Percentiles rank a stretch among this genome's conserved stretches.
These are phyloP conservation scores for Cotesia congregata DNA, from an alignment of 2,888 invertebrate species.

Conservation along the genomic window DNA sequence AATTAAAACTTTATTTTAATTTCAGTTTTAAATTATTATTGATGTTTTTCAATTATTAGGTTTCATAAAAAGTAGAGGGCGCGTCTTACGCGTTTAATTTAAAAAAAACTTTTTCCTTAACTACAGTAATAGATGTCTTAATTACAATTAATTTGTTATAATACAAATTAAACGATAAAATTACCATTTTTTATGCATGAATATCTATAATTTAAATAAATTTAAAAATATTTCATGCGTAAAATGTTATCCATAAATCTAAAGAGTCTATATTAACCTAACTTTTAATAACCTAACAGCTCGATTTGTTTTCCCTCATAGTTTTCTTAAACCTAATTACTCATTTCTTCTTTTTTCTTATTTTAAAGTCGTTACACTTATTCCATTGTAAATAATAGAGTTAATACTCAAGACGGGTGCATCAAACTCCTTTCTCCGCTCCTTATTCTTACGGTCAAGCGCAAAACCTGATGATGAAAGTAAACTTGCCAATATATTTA, in stretches of 20 bases:
- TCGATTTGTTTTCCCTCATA: neutral
- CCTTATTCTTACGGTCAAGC: neutral
- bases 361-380: neutral
- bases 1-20: too few relatives aligned
- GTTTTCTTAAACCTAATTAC: neutral
- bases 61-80: too few relatives aligned
- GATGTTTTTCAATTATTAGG: too few relatives aligned
- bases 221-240: neutral
- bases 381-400: neutral
- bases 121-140: too few relatives aligned
- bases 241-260: neutral
- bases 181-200: neutral
- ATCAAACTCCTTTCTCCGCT: neutral
- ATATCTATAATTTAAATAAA: neutral
- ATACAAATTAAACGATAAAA: neutral
- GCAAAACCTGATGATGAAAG: conserved; percentile 7
- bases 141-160: neutral
- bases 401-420: neutral
- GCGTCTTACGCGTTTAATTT: too few relatives aligned
- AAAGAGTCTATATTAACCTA: neutral
- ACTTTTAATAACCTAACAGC: neutral
- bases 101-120: too few relatives aligned
- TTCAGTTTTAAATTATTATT: too few relatives aligned
- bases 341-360: neutral
- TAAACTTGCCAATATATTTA: neutral